Evolutionary conservation across 2,113 vertebrate genomes (phyloP), one percentile per base, ranked within the genome.

Genomic region (Merops nubicus): DNA sequence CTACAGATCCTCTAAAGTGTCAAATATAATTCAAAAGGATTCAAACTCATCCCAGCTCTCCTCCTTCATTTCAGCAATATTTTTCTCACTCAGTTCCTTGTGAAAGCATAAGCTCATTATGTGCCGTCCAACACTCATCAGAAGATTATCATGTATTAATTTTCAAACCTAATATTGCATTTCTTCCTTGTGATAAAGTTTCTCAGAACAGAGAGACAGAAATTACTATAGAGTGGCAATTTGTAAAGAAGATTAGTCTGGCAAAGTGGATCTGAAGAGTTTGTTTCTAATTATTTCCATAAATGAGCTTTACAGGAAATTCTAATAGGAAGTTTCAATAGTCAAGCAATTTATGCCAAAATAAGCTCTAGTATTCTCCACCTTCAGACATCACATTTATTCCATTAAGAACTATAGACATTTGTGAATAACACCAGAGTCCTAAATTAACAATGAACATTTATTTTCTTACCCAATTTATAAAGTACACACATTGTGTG

Each of bases 231-330:
- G 90, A 96, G 94, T 92, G 70, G 97, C 89, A 97, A 98, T 97
- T 97, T 97, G 88, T 97, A 97, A 97, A 98, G 97, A 89, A 97
- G 97, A 98, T 98, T 97, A 98, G 92, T 90, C 93, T 96, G 91
- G 91, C 80, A 96, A 93, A 96, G 95, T 34, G 88, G 80, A 97
- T 96, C 92, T 90, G 88, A 97, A 95, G 96, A 97, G 97, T 98
- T 98, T 95, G 95, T 96, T 97, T 97, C 96, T 98, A 97, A 98
- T 98, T 98, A 98, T 97, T 98, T 97, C 95, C 95, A 89, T 83
- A 97, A 97, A 97, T 31, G 70, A 96, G 95, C 84, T 97, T 97
- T 97, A 93, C 75, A 91, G 89, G 82, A 98, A 97, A 96, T 85
- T 93, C 81, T 83, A 94, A 95, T 62, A 94, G 91, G 85, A 97